Evolutionary conservation across 1,140 invertebrate species (phyloP).

Genomic region (Gryllus bimaculatus): DNA sequence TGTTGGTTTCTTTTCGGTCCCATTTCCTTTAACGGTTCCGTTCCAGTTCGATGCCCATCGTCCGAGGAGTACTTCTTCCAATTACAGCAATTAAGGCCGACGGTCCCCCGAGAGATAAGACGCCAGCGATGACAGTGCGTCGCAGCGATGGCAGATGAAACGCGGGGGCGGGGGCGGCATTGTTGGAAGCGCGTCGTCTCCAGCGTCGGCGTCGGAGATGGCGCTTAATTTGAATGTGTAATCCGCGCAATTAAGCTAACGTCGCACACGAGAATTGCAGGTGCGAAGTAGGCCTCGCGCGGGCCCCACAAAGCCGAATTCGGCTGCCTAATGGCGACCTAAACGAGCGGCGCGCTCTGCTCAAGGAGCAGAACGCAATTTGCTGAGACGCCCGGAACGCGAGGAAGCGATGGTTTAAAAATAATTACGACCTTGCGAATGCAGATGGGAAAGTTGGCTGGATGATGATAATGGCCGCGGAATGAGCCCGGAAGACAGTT

Average conservation of each 20-base stretch:
- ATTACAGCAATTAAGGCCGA: no score
- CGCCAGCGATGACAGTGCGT: no score
- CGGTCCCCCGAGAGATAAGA: no score
- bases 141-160: no score
- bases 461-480: neutral
- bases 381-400: neutral
- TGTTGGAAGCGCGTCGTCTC: neutral
- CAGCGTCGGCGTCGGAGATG: neutral
- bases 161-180: neutral
- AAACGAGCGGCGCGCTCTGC: neutral
- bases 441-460: neutral
- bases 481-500: neutral
- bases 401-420: neutral
- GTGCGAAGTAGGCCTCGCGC: neutral
- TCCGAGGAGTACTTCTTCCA: no score
- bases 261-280: neutral
- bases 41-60: no score
- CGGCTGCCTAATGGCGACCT: neutral
- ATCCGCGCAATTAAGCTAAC: neutral
- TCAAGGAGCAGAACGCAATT: neutral
- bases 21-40: no score
- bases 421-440: neutral
- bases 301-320: neutral
- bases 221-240: neutral
- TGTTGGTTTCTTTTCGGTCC: no score